These are phyloP conservation scores for Liasis olivaceus DNA, from an alignment of 2,797 vertebrate species.

Conservation along the genomic window DNA sequence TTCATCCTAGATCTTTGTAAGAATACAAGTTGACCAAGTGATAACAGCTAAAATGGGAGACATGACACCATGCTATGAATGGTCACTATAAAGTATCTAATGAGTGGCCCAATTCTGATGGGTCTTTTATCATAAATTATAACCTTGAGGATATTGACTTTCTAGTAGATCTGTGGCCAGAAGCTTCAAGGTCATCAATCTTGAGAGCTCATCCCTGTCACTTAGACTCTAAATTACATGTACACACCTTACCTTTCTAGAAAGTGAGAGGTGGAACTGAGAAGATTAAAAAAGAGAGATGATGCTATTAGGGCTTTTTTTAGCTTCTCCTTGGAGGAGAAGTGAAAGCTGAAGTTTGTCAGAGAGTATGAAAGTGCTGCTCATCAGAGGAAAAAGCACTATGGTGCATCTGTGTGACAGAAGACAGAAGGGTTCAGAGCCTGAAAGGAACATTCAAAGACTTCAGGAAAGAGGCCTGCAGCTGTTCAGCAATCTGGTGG, in stretches of 20 bases:
- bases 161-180: not conserved
- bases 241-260: not conserved
- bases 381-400: not conserved
- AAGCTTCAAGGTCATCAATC: not conserved
- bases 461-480: not conserved
- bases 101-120: not conserved
- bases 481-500: not conserved
- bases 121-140: not conserved
- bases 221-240: not conserved
- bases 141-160: not conserved
- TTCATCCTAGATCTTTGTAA: not conserved
- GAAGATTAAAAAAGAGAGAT: not conserved
- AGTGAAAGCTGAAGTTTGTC: not conserved
- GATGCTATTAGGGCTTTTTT: not conserved
- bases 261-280: not conserved
- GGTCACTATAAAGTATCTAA: not conserved
- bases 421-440: not conserved
- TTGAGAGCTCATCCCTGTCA: not conserved
- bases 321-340: not conserved
- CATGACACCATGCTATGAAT: not conserved
- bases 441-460: not conserved
- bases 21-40: not conserved
- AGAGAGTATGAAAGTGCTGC: not conserved
- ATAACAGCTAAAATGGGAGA: not conserved
- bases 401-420: not conserved